Conservation (phyloP, 2,113 vertebrate genomes). For the Phalacrocorax aristotelis region DNA sequence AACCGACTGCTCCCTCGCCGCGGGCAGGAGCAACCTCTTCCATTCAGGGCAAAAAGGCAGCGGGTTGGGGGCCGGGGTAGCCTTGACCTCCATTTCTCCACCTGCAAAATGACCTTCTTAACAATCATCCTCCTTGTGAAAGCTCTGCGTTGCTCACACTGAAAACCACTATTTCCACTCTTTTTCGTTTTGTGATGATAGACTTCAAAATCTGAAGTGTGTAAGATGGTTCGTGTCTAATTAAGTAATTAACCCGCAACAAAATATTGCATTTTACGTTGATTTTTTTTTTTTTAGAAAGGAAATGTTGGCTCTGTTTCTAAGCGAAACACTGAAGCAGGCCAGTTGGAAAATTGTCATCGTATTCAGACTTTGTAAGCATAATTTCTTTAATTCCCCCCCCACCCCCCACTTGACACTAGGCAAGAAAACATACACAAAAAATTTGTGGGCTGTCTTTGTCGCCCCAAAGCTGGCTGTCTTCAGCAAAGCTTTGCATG, state of each 20-base stretch:
- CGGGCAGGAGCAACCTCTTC: background rate
- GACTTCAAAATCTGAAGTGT: background rate
- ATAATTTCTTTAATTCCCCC: background rate
- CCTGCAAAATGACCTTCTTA: background rate
- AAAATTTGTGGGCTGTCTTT: background rate
- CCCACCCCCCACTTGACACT: background rate
- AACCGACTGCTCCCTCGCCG: background rate
- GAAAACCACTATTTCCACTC: background rate
- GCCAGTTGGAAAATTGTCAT: conserved; percentile 3
- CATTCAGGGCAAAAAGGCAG: background rate
- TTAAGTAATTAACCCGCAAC: conserved; percentile 38
- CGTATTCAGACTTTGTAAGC: background rate
- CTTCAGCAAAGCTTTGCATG: background rate
- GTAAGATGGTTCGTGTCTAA: conserved; percentile 24
- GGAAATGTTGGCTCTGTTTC: background rate
- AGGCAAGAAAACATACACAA: background rate
- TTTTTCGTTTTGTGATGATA: background rate
- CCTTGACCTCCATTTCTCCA: background rate
- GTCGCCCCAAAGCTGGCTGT: background rate
- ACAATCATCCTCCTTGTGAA: accelerated
- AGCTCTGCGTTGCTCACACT: background rate
- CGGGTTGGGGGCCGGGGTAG: background rate
- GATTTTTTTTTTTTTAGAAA: background rate
- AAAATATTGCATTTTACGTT: background rate
- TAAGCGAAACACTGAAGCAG: background rate